Evolutionary conservation across 2,113 vertebrate species (phyloP), one percentile per base, ranked within the genome.

Genomic region (Genyomyrus donnyi): DNA sequence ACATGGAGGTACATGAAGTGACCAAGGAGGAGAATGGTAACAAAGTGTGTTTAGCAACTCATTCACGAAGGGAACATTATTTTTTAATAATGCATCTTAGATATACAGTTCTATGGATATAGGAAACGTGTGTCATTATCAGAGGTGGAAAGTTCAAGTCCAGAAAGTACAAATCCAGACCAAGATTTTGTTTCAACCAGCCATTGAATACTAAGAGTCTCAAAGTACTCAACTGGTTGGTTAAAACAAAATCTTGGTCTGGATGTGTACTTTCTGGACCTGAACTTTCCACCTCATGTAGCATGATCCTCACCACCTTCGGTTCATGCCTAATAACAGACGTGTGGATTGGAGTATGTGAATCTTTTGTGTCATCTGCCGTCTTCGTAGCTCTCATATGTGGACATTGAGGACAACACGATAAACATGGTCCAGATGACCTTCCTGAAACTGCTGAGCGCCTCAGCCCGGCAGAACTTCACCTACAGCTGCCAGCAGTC

Each of bases 401-500:
- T 98, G 90, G 98, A 99, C 89, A 83, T 94, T 52, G 96, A 95
- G 93, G 98, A 98, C 89, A 97, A 95, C 94, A 94, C 95, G 66
- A 98, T 99, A 93, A 98, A 95, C 92, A 94, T 95, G 50, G 98
- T 99, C 89, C 98, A 99, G 95, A 98, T 99, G 98, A 99, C 98
- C 90, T 99, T 99, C 96, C 95, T 99, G 93, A 99, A 97, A 94
- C 96, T 99, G 93, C 96, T 99, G 91, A 99, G 98, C 92, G 97
- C 98, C 53, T 97, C 98, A 10, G 98, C 98, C 8, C 95, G 97
- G 87, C 98, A 99, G 93, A 99, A 99, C 94, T 99, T 99, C 94
- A 99, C 98, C 90, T 99, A 99, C 92, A 96, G 97, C 91, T 99
- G 98, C 93, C 98, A 99, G 92, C 98, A 99, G 94, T 99, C 98